Conservation (phyloP, 2,888 invertebrate genomes). For the Pogonocherus hispidulus region DNA sequence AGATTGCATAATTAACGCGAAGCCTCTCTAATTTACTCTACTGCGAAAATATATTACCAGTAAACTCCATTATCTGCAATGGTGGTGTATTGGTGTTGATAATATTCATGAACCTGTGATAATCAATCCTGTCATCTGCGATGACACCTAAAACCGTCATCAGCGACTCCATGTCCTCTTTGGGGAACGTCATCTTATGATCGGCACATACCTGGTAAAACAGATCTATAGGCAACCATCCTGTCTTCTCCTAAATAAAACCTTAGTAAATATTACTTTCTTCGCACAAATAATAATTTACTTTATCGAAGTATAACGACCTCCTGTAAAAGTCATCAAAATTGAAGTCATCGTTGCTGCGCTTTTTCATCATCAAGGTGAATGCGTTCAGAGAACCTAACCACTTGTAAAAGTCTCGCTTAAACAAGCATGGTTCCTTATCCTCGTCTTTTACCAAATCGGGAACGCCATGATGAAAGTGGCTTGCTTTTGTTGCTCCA, state of each 20-base stretch:
- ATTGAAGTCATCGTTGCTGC: constrained; percentile 50
- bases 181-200: constrained; percentile 69
- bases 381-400: constrained; percentile 39
- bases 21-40: no score
- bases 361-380: constrained; percentile 40
- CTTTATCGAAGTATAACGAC: constrained; percentile 60
- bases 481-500: not conserved
- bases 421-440: not conserved
- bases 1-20: no score
- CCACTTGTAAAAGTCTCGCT: constrained; percentile 13
- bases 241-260: constrained; percentile 62
- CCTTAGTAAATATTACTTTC: not conserved
- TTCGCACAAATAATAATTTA: constrained; percentile 33
- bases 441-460: not conserved
- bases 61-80: constrained; percentile 41
- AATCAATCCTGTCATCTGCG: constrained; percentile 69
- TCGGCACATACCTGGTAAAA: constrained; percentile 69
- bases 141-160: constrained; percentile 69
- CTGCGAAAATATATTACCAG: constrained; percentile 42
- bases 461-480: constrained; percentile 11
- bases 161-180: constrained; percentile 70
- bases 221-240: constrained; percentile 68
- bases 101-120: constrained; percentile 70
- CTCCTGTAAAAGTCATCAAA: constrained; percentile 55
- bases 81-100: constrained; percentile 62